These are phyloP conservation scores for Urocyon cinereoargenteus DNA, from an alignment of 2,797 vertebrate species.

Conservation along the genomic window DNA sequence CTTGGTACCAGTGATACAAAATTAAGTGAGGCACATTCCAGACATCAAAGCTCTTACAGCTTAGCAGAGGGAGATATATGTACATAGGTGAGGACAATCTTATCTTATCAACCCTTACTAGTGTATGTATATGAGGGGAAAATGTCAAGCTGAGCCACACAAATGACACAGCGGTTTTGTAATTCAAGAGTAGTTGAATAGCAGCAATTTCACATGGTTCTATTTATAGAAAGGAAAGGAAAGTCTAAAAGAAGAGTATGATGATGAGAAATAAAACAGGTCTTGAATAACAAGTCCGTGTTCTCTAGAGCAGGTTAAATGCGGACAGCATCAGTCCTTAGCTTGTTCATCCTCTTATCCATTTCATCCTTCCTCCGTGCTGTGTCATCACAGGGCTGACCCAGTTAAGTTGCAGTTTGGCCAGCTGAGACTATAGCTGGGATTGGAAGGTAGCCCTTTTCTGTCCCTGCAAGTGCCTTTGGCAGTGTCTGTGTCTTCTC, in stretches of 20 bases:
- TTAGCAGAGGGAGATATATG: neutral
- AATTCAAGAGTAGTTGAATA: neutral
- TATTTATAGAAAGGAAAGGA: neutral
- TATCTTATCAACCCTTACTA: neutral
- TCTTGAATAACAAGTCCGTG: neutral
- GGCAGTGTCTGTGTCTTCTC: neutral
- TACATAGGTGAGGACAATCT: neutral
- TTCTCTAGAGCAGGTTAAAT: neutral
- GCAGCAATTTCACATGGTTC: neutral
- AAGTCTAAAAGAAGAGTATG: neutral
- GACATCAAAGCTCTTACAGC: neutral
- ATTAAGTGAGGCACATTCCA: neutral
- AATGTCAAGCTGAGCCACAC: neutral
- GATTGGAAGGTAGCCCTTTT: neutral
- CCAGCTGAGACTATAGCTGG: neutral
- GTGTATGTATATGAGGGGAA: neutral
- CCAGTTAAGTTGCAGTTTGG: neutral
- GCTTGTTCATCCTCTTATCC: neutral
- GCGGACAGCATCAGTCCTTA: neutral
- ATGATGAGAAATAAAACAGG: constrained; percentile 23
- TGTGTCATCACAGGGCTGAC: neutral
- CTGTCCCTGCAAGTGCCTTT: neutral
- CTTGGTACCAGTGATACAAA: neutral
- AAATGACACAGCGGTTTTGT: constrained; percentile 1
- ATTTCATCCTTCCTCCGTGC: neutral